phyloP scores from a whole-genome alignment of 2,888 invertebrate genomes.

The Mythimna ferrago region DNA sequence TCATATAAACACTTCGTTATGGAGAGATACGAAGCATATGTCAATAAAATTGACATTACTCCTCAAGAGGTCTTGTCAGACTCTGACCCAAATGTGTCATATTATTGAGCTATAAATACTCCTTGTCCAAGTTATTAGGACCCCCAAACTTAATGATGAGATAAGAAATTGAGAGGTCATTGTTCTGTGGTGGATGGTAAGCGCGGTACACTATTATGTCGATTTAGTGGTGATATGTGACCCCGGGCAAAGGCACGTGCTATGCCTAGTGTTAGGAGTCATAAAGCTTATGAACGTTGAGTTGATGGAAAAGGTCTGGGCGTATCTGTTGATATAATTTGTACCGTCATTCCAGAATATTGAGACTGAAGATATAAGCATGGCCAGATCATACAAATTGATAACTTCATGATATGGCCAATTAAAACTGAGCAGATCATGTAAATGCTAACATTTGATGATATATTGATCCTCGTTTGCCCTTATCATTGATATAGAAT shows the following conservation, averaged over 20 bases:
- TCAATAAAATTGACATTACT: conserved; percentile 74
- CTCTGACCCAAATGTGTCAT: conserved; percentile 79
- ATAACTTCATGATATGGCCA: too few species aligned
- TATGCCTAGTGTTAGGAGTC: conserved; percentile 53
- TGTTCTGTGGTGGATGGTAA: conserved; percentile 60
- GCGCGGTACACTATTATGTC: conserved; percentile 71
- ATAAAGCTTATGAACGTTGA: conserved; percentile 60
- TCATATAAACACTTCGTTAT: conserved; percentile 63
- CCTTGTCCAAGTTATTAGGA: conserved; percentile 66
- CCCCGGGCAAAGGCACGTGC: conserved; percentile 69
- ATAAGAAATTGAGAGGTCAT: conserved; percentile 44
- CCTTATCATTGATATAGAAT: too few species aligned
- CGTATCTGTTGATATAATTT: conserved; percentile 22
- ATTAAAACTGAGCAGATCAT: too few species aligned
- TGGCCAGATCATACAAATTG: too few species aligned
- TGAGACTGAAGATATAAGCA: not conserved
- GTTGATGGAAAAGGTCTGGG: conserved; percentile 38
- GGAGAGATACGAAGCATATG: conserved; percentile 59
- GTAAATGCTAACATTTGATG: too few species aligned
- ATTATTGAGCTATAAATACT: conserved; percentile 83
- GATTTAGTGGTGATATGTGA: conserved; percentile 79
- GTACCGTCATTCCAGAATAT: not conserved
- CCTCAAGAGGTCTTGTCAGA: conserved; percentile 69
- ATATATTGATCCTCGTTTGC: too few species aligned
- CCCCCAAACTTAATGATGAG: conserved; percentile 47